These are phyloP conservation scores for Acropternis orthonyx DNA, from an alignment of 2,797 vertebrate genomes.

Conservation along the genomic window DNA sequence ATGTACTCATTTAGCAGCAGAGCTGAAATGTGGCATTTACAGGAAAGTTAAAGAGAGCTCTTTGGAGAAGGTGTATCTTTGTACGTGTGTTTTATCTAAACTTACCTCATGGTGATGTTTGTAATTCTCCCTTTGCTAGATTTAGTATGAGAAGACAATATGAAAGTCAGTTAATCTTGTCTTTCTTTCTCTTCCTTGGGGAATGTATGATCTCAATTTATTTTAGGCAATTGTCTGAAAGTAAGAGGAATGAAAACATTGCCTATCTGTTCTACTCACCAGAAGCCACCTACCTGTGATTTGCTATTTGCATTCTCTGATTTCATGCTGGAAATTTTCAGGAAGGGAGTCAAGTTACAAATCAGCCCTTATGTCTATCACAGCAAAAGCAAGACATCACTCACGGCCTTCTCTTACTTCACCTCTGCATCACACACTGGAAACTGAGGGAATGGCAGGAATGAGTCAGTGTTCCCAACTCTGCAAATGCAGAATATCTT, in stretches of 20 bases:
- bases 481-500: not conserved
- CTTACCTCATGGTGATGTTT: not conserved
- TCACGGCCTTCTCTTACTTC: not conserved
- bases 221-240: not conserved
- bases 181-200: not conserved
- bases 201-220: not conserved
- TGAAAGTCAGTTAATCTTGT: not conserved
- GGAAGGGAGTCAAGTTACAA: constrained; percentile 3
- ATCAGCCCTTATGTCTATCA: not conserved
- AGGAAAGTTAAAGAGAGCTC: not conserved
- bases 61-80: not conserved
- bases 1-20: not conserved
- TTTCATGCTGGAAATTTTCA: not conserved
- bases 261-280: not conserved
- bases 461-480: constrained; percentile 27
- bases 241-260: not conserved
- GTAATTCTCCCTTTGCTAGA: not conserved
- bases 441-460: not conserved
- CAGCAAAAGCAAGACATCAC: not conserved
- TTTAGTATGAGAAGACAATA: not conserved
- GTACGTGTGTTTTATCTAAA: not conserved
- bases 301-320: not conserved
- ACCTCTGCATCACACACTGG: not conserved
- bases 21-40: not conserved
- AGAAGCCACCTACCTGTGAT: not conserved